These are phyloP conservation scores for Phorcus lineatus DNA, from an alignment of 2,888 invertebrate species.

Conservation along the genomic window DNA sequence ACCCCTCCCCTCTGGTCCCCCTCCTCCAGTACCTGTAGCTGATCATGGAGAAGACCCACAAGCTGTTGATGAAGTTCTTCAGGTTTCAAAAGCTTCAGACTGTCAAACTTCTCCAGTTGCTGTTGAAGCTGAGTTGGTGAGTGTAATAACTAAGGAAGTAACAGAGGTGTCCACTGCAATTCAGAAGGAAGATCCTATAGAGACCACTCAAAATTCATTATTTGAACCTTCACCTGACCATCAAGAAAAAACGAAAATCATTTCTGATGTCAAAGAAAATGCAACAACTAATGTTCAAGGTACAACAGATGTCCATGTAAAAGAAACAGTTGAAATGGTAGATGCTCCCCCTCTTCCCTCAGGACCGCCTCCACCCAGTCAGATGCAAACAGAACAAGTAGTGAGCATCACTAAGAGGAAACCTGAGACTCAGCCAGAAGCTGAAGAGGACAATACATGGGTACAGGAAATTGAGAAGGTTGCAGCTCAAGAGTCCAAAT, in stretches of 20 bases:
- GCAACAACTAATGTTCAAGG: conserved; percentile 29
- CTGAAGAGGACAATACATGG: not conserved
- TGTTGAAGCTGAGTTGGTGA: no score
- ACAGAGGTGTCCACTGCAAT: no score
- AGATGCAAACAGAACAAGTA: conserved; percentile 6
- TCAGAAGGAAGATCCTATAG: no score
- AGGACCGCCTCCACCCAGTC: conserved; percentile 22
- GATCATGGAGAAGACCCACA: conserved; percentile 25
- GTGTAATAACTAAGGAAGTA: no score
- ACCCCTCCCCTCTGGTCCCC: conserved; percentile 19
- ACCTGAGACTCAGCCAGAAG: no score
- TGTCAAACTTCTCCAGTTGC: no score
- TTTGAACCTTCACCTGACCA: no score
- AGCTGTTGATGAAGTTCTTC: not conserved
- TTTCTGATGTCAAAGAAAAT: not conserved
- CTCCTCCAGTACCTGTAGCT: not conserved
- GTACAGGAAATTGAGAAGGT: conserved; percentile 13
- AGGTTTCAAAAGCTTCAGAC: no score
- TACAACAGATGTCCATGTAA: conserved; percentile 32
- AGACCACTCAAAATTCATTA: no score
- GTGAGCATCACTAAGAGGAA: no score
- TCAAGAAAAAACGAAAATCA: no score
- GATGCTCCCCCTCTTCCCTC: conserved; percentile 15
- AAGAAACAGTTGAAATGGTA: conserved; percentile 29
- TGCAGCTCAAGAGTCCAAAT: conserved; percentile 11